Conservation (phyloP, 2,888 invertebrate genomes). For the Dolichomitus sp. region DNA sequence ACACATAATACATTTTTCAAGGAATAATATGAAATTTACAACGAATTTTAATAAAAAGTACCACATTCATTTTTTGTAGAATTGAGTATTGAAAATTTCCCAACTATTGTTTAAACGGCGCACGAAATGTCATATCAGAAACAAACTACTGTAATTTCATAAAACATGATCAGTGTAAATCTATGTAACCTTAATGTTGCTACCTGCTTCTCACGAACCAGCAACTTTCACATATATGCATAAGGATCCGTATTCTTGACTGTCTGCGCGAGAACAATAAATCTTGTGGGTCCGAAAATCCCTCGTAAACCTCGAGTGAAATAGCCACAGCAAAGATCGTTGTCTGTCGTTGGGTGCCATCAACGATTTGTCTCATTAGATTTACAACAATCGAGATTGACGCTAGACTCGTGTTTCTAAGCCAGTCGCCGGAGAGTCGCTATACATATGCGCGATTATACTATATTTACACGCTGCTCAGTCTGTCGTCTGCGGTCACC, state of each 20-base stretch:
- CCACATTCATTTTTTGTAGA: too few species aligned
- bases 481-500: not conserved
- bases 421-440: not conserved
- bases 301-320: conserved; percentile 56
- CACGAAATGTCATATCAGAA: too few species aligned
- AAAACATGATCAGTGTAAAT: too few species aligned
- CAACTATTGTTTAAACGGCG: too few species aligned
- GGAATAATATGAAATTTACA: too few species aligned
- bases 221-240: not conserved
- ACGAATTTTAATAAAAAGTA: too few species aligned
- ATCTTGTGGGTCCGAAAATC: conserved; percentile 47
- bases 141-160: too few species aligned
- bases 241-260: not conserved
- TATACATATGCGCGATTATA: conserved; percentile 5
- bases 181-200: not conserved
- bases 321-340: conserved; percentile 35
- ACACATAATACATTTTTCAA: too few species aligned
- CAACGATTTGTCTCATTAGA: conserved; percentile 63
- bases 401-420: not conserved
- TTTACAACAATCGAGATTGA: conserved; percentile 58
- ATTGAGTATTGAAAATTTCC: too few species aligned
- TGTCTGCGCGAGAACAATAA: conserved; percentile 10
- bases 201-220: not conserved
- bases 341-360: conserved; percentile 48
- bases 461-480: not conserved